Base-by-base conservation (phyloP, 53 echinoderm and acorn worm genomes). In the Echinarachnius parma region DNA sequence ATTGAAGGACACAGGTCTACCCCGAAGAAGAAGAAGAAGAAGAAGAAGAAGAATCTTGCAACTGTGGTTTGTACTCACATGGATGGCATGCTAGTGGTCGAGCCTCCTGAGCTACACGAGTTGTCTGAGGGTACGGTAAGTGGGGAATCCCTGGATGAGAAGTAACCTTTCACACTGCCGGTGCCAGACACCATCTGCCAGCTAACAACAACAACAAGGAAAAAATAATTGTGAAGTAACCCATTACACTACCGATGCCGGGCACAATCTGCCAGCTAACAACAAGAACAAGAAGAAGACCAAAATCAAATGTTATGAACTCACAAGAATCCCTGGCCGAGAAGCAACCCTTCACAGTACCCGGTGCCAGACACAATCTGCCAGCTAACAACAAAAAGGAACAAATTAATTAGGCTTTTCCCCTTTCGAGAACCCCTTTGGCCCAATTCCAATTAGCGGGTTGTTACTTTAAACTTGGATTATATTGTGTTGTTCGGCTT, bases 101-200 rank as follows among this genome's bases (percentile, higher is more conserved):
- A 53, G 28, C 90, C 78, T 31, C 78, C 69, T 31, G 82, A 85
- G 34, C 90, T 61, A 75, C 85, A 86, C 2, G 85, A 82, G 22
- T 78, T 61, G 67, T 89, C 90, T 21, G 90, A 85, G 56, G 81
- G 61, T 34, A 81, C 39, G 22, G 78, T 82, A 13, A 85, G 47
- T 19, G 88, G 88, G 0, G 88, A 88, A 47, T 88, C 84, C 30
- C 84, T 60, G n/a, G 90, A 68, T 5, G 90, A 86, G 25, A 64
- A 79, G 61, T 78, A 82, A 47, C 85, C 86, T 53, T 89, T 89
- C 30, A 85, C 56, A 50, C 90, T 89, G 0, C 85, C 90, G 1
- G 85, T 64, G 11, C 78, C 81, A 16, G 90, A 86, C 28, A 89
- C 78, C 16, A 89, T 63, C 67, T 89, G 90, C 90, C 90, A 89